Evolutionary conservation across 2,888 invertebrate species (phyloP).

Genomic region (Lordiphosa fenestrarum): DNA sequence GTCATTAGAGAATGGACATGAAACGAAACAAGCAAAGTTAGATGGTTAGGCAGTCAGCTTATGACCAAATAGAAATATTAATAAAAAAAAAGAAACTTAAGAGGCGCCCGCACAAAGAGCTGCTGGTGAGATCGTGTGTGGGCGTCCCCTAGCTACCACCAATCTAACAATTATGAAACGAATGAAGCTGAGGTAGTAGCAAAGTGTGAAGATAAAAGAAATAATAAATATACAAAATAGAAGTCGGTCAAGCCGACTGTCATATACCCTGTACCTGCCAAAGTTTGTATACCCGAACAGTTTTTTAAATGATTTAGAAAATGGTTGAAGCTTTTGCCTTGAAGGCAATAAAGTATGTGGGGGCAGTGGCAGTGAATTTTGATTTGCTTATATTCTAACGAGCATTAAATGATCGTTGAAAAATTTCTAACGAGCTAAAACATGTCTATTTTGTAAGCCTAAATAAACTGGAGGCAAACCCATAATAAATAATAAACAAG

Average conservation of each 20-base stretch:
- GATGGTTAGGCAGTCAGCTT: conserved; percentile 43
- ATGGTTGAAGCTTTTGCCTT: no score
- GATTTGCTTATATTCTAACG: no score
- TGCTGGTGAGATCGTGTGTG: conserved; percentile 38
- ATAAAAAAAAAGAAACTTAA: conserved; percentile 28
- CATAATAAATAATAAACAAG: no score
- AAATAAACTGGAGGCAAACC: no score
- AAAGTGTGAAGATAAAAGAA: conserved; percentile 18
- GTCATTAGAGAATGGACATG: conserved; percentile 47
- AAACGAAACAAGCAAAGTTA: conserved; percentile 60
- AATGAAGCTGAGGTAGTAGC: conserved; percentile 30
- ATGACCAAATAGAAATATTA: conserved; percentile 30
- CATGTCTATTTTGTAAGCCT: no score
- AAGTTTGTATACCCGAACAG: no score
- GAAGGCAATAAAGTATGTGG: no score
- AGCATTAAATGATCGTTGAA: no score
- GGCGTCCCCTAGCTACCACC: conserved; percentile 62
- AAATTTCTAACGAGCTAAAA: no score
- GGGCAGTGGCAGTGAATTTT: no score
- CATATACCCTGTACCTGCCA: no score
- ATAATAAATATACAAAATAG: conserved; percentile 4
- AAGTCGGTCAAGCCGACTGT: conserved; percentile 1
- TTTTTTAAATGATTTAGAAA: no score
- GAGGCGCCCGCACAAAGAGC: conserved; percentile 49
- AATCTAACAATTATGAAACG: conserved; percentile 20